Evolutionary conservation across 2,113 vertebrate genomes (phyloP).

Genomic region (Callocephalon fimbriatum): DNA sequence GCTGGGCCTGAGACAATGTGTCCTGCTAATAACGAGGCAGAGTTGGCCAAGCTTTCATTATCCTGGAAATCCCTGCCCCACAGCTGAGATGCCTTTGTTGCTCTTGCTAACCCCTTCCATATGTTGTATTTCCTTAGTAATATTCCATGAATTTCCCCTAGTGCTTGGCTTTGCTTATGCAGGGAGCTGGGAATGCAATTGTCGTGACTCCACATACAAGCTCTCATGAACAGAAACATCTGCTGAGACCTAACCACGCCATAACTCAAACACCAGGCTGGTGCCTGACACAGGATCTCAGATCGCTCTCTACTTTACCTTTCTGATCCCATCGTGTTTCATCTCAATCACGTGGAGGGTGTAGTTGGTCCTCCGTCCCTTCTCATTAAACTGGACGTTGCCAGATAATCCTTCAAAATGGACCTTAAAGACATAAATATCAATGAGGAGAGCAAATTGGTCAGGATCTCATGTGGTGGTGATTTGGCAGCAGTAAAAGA

Average conservation of each 20-base stretch:
- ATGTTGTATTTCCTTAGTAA: neutral
- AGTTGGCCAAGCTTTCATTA: neutral
- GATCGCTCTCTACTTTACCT: constrained; percentile 77
- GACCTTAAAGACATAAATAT: constrained; percentile 80
- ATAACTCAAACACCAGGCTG: neutral
- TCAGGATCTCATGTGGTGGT: neutral
- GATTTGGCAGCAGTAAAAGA: neutral
- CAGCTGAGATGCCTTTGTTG: neutral
- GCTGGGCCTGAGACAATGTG: neutral
- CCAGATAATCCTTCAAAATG: constrained; percentile 94
- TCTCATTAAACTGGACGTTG: constrained; percentile 98
- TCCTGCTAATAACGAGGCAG: neutral
- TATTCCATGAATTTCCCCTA: rapidly evolving
- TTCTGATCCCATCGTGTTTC: constrained; percentile 90
- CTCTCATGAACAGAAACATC: neutral
- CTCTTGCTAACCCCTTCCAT: neutral
- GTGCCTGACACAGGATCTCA: neutral
- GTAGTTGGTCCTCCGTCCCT: constrained; percentile 94
- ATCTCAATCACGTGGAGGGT: constrained; percentile 95
- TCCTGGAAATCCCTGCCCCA: neutral
- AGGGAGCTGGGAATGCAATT: neutral
- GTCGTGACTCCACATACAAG: neutral
- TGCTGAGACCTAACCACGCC: neutral
- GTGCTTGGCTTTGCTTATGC: neutral
- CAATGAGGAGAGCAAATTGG: neutral